phyloP scores from a whole-genome alignment of 2,113 vertebrate genomes.

The Alectura lathami region DNA sequence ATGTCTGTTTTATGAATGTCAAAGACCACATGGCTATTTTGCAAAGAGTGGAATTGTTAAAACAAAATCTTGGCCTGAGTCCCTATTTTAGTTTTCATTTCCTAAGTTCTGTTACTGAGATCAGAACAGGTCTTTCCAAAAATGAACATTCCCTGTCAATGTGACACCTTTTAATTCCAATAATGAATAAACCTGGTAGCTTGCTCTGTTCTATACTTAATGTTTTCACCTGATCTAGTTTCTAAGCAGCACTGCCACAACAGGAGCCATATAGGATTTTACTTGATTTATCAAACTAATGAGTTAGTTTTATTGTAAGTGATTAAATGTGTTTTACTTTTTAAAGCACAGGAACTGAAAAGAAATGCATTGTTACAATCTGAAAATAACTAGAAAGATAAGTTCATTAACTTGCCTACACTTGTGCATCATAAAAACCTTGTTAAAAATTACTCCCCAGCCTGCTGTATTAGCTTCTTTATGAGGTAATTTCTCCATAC shows the following conservation, averaged over 20 bases:
- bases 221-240: conserved; percentile 73
- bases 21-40: conserved; percentile 65
- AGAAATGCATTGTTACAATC: conserved; percentile 89
- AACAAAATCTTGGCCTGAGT: conserved; percentile 54
- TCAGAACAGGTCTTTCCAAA: conserved; percentile 56
- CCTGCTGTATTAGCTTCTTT: conserved; percentile 99
- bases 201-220: conserved; percentile 50
- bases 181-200: conserved; percentile 69
- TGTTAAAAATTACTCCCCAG: conserved; percentile 99
- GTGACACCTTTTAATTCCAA: conserved; percentile 69
- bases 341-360: conserved; percentile 88
- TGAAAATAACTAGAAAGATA: conserved; percentile 98
- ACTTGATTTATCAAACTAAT: conserved; percentile 85
- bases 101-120: conserved; percentile 32
- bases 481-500: conserved; percentile 97
- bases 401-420: conserved; percentile 99
- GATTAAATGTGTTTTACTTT: conserved; percentile 88
- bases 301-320: conserved; percentile 84
- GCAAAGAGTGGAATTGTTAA: conserved; percentile 59
- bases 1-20: conserved; percentile 77
- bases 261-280: conserved; percentile 70
- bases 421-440: conserved; percentile 97
- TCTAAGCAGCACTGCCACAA: conserved; percentile 59
- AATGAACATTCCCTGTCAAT: conserved; percentile 66
- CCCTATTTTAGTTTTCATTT: conserved; percentile 64